phyloP scores from a whole-genome alignment of 2,888 invertebrate species.

The Cynaeus angustus region DNA sequence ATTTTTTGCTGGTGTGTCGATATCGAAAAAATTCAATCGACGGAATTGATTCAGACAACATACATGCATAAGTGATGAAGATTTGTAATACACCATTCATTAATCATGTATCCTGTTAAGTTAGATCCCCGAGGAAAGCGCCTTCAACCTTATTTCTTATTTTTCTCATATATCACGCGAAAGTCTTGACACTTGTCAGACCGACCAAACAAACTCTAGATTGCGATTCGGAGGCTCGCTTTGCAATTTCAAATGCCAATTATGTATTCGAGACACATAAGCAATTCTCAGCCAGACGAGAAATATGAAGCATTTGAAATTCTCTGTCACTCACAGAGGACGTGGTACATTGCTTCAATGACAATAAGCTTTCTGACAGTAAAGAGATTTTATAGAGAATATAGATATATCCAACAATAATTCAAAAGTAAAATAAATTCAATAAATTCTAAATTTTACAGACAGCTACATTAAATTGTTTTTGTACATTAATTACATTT shows the following conservation, averaged over 20 bases:
- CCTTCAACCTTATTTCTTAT: slow-evolving; percentile 66
- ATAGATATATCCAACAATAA: too few species aligned
- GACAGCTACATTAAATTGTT: too few species aligned
- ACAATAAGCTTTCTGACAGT: slow-evolving; percentile 37
- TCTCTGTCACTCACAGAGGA: slow-evolving; percentile 66
- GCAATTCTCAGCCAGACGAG: slow-evolving; percentile 70
- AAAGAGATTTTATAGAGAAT: too few species aligned
- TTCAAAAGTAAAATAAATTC: too few species aligned
- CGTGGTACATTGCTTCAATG: slow-evolving; percentile 55
- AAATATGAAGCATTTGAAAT: slow-evolving; percentile 70
- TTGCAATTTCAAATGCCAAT: slow-evolving; percentile 70
- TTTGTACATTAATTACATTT: too few species aligned
- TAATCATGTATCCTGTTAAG: slow-evolving; percentile 68
- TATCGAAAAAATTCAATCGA: slow-evolving; percentile 43
- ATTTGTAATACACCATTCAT: slow-evolving; percentile 58
- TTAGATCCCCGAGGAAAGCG: slow-evolving; percentile 59
- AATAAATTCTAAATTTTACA: too few species aligned
- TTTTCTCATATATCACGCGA: slow-evolving; percentile 70
- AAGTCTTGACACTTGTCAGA: slow-evolving; percentile 69
- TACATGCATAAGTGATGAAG: slow-evolving; percentile 52
- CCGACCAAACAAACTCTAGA: slow-evolving; percentile 61
- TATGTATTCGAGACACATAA: slow-evolving; percentile 71
- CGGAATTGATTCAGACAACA: slow-evolving; percentile 51
- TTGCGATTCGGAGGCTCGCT: slow-evolving; percentile 59
- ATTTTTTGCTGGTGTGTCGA: slow-evolving; percentile 11